Base-by-base conservation (phyloP, 2,888 invertebrate species). In the Chydorus sphaericus region DNA sequence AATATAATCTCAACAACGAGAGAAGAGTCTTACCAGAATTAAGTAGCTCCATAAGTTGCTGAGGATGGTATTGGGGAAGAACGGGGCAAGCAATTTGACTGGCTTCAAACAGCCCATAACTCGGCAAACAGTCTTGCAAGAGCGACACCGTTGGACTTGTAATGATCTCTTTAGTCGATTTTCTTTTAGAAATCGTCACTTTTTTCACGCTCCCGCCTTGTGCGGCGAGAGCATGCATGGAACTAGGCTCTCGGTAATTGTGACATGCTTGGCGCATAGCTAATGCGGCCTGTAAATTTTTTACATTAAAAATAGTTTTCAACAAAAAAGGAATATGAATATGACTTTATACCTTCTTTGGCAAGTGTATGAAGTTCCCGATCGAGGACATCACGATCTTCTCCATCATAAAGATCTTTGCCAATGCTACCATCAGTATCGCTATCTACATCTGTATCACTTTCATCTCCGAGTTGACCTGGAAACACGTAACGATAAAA, bases 31-130 rank as follows among this genome's bases (percentile, higher is more conserved):
- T 6, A 30, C 98, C 98, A 55, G 94, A 96, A 73, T 97, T 97
- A 29, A 99, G 76, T 37, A 99, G 73, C 67, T 98, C 98, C 88
- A 98, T 96, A 33, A 99, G 74, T 66, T 97, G 97, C 66, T 96
- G 96, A 0, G 98, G 98, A 73, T 99, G 98, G 69, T 98, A 99
- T 66, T 99, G 98, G 0, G 98, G 98, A 58, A 98, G 73, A 39
- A 97, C 94, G 0, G 97, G 97, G 65, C 93, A 97, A 1, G 96
- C 94, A 67, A 96, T 87, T 60, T 94, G 80, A 5, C 94, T 91
- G 0, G 97, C 96, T 71, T 98, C 97, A 71, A 98, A 98, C 54
- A 98, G 71, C 0, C 92, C 92, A 66, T 89, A 90, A 71, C 90
- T 90, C 0, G 89, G 89, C 86, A 91, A 31, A 28, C 48, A 57